A percentile compares a stretch with the other conserved stretches of the same genome.
phyloP scores from a whole-genome alignment of 2,888 invertebrate genomes.

The Colostygia pectinataria region DNA sequence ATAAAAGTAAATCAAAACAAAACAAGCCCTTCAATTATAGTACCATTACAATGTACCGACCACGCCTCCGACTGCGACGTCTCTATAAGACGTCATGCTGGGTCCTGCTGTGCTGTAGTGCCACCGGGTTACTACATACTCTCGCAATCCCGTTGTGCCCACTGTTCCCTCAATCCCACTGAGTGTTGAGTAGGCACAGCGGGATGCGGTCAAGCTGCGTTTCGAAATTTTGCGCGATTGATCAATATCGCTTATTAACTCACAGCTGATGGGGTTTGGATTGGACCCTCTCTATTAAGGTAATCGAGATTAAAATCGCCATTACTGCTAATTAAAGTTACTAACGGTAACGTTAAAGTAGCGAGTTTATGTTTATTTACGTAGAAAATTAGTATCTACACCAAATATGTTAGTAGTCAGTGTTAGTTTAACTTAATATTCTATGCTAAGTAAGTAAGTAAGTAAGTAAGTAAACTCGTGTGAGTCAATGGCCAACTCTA shows the following conservation, averaged over 20 bases:
- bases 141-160: slow-evolving; percentile 8
- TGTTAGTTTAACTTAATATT: too few species aligned
- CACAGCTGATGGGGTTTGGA: slow-evolving; percentile 13
- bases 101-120: slow-evolving; percentile 49
- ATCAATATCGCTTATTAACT: slow-evolving; percentile 22
- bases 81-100: slow-evolving; percentile 45
- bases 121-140: slow-evolving; percentile 22
- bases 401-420: too few species aligned
- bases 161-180: slow-evolving; percentile 7
- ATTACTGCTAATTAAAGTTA: neutral
- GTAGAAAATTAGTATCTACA: too few species aligned
- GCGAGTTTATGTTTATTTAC: too few species aligned
- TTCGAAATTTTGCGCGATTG: slow-evolving; percentile 8
- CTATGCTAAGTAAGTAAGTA: too few species aligned
- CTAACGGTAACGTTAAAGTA: too few species aligned
- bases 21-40: slow-evolving; percentile 35
- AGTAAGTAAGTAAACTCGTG: too few species aligned
- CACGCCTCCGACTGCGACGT: slow-evolving; percentile 38
- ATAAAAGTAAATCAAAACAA: slow-evolving; percentile 31
- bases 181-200: slow-evolving; percentile 5
- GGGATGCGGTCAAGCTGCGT: slow-evolving; percentile 30
- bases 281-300: neutral
- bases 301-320: neutral
- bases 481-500: too few species aligned
- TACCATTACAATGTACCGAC: slow-evolving; percentile 32